These are phyloP conservation scores for Silurus asotus DNA, from an alignment of 2,113 vertebrate genomes.

Conservation along the genomic window DNA sequence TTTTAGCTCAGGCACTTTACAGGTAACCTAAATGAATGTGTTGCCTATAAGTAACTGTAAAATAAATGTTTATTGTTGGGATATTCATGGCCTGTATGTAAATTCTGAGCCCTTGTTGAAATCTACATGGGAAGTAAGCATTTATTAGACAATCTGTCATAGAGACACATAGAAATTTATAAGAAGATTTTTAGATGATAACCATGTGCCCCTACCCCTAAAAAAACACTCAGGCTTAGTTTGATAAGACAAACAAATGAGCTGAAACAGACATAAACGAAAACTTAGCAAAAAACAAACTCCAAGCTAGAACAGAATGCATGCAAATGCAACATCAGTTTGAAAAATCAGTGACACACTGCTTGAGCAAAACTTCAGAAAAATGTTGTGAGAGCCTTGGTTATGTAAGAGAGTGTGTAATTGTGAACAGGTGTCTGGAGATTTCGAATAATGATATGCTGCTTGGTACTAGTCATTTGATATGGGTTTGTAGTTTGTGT, in stretches of 20 bases:
- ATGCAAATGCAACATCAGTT: conserved; percentile 29
- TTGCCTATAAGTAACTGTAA: no score
- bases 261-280: not conserved
- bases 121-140: not conserved
- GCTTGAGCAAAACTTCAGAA: not conserved
- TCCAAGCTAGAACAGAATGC: not conserved
- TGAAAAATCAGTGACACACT: not conserved
- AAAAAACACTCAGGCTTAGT: not conserved
- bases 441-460: conserved; percentile 10
- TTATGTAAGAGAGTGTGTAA: conserved; percentile 1
- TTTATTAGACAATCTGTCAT: not conserved
- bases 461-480: not conserved
- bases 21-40: no score
- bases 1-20: no score
- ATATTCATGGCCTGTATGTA: not conserved
- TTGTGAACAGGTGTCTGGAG: conserved; percentile 12
- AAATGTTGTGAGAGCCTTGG: not conserved
- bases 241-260: not conserved
- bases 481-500: not conserved
- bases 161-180: not conserved
- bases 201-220: not conserved
- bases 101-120: not conserved
- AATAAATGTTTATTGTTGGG: no score
- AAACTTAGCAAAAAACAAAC: not conserved
- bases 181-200: not conserved